A percentile compares a stretch with the other conserved stretches of the same genome.
These are phyloP conservation scores for Rhizoglyphus robini DNA, from an alignment of 1,140 invertebrate species.

Conservation along the genomic window DNA sequence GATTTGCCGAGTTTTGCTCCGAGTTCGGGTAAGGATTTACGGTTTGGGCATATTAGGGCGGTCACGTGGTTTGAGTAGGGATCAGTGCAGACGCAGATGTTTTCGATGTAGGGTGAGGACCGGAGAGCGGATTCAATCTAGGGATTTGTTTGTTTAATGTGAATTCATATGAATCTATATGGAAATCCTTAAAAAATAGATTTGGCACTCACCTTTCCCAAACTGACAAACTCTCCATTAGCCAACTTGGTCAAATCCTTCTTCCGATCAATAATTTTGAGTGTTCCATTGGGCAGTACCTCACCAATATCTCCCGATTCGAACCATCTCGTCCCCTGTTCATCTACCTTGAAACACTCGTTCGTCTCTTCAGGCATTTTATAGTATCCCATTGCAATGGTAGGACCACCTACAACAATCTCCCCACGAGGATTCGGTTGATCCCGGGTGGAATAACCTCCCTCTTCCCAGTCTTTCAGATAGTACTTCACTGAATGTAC, in stretches of 20 bases:
- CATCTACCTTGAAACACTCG: constrained; percentile 20
- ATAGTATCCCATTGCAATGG: constrained; percentile 36
- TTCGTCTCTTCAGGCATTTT: constrained; percentile 19
- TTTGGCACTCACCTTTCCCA: constrained; percentile 24
- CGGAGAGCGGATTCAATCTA: constrained; percentile 73
- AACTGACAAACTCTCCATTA: constrained; percentile 37
- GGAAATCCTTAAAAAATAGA: not conserved
- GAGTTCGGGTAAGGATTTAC: constrained; percentile 47
- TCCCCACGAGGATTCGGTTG: constrained; percentile 79
- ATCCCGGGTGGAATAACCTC: constrained; percentile 72
- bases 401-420: constrained; percentile 59
- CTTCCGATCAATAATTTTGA: constrained; percentile 44
- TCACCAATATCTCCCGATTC: constrained; percentile 26
- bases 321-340: constrained; percentile 21
- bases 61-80: constrained; percentile 66
- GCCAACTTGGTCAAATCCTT: constrained; percentile 76
- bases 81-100: constrained; percentile 86
- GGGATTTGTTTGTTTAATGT: not conserved
- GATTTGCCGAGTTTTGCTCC: constrained; percentile 45
- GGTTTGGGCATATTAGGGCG: constrained; percentile 74
- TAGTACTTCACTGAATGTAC: constrained; percentile 25
- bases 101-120: constrained; percentile 83
- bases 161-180: too few relatives aligned
- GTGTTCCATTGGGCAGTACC: constrained; percentile 22
- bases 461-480: constrained; percentile 44